A percentile compares a stretch with the other conserved stretches of the same genome.
Conservation (phyloP, 2,797 vertebrate genomes). For the Betta splendens region DNA sequence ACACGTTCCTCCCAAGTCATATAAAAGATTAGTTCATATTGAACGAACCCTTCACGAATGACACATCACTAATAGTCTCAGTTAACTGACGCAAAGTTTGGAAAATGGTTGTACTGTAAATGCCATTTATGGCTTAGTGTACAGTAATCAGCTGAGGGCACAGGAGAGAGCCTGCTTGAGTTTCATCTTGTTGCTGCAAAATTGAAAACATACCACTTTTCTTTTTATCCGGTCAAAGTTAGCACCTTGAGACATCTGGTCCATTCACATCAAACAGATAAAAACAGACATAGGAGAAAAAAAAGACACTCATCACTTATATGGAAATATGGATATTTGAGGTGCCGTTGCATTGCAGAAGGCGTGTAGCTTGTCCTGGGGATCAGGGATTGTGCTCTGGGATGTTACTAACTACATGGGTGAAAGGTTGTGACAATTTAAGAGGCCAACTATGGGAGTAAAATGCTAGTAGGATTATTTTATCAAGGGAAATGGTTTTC, state of each 20-base stretch:
- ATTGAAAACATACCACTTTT: constrained; percentile 45
- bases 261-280: constrained; percentile 52
- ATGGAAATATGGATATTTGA: constrained; percentile 55
- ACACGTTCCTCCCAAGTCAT: no score
- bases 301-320: constrained; percentile 7
- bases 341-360: constrained; percentile 28
- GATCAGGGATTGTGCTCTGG: constrained; percentile 33
- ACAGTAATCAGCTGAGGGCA: constrained; percentile 19
- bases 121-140: constrained; percentile 26
- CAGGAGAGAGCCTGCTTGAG: no score
- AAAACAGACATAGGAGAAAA: constrained; percentile 60
- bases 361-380: constrained; percentile 30
- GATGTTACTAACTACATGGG: constrained; percentile 44
- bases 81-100: constrained; percentile 33
- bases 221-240: constrained; percentile 49
- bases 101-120: constrained; percentile 21
- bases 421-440: constrained; percentile 58
- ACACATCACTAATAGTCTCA: no score
- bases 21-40: no score
- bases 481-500: constrained; percentile 59
- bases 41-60: no score
- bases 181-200: constrained; percentile 32
- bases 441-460: constrained; percentile 47
- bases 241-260: constrained; percentile 68
- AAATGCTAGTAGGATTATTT: constrained; percentile 64